Conservation (phyloP, 1,140 invertebrate genomes). For the Dendroctonus ponderosae region DNA sequence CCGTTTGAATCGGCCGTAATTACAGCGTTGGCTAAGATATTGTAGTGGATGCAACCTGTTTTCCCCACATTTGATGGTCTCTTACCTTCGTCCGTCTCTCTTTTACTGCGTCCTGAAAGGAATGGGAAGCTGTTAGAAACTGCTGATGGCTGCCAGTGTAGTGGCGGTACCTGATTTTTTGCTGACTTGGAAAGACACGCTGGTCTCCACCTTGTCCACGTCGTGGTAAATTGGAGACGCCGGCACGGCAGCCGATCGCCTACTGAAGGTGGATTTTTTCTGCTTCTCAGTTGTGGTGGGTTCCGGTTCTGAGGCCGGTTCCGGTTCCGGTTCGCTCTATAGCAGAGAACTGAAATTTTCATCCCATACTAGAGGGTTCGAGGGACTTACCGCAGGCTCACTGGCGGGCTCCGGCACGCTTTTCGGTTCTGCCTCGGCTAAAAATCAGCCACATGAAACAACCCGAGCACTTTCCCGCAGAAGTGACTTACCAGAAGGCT, state of each 20-base stretch:
- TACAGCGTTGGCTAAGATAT: too few species aligned
- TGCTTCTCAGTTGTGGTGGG: conserved; percentile 39
- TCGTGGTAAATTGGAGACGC: conserved; percentile 37
- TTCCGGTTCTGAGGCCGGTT: conserved; percentile 47
- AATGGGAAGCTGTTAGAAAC: not conserved
- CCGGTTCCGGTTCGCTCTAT: conserved; percentile 45
- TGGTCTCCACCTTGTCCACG: conserved; percentile 58
- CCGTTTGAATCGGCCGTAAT: too few species aligned
- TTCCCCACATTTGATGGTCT: too few species aligned
- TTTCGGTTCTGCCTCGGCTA: conserved; percentile 45
- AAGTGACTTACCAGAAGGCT: conserved; percentile 43
- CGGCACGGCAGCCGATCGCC: conserved; percentile 49
- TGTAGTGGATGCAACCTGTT: too few species aligned
- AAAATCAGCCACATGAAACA: not conserved
- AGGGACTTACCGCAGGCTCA: conserved; percentile 26
- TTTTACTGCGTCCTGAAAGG: conserved; percentile 26
- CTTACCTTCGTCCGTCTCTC: conserved; percentile 20
- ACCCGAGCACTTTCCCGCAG: not conserved
- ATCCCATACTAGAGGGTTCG: conserved; percentile 5
- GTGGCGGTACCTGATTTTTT: conserved; percentile 52
- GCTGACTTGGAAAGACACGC: conserved; percentile 61
- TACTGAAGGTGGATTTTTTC: conserved; percentile 50
- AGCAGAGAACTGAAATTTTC: too few species aligned
- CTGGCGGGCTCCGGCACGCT: conserved; percentile 48
- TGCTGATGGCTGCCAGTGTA: not conserved